phyloP scores from a whole-genome alignment of 1,140 invertebrate genomes.

The Hypothenemus hampei region DNA sequence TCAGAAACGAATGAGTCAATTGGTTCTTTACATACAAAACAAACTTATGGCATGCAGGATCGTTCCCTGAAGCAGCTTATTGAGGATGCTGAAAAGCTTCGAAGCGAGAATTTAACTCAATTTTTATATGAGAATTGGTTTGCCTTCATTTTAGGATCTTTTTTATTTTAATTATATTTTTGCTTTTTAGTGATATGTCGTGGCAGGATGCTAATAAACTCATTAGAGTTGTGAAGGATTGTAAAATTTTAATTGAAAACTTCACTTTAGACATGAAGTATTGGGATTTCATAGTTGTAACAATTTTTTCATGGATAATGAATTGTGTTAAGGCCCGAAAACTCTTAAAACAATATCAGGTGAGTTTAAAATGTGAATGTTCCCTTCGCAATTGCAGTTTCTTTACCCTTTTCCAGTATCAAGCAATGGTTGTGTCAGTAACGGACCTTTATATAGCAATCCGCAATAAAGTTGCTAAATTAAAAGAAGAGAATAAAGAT shows the following conservation, averaged over 20 bases:
- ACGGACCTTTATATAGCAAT: slow-evolving; percentile 50
- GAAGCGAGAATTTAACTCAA: slow-evolving; percentile 21
- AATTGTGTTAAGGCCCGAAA: slow-evolving; percentile 34
- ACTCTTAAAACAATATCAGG: slow-evolving; percentile 29
- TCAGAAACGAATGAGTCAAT: neutral
- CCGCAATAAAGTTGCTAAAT: slow-evolving; percentile 46
- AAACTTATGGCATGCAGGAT: slow-evolving; percentile 30
- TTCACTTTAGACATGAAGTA: slow-evolving; percentile 47
- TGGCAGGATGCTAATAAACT: slow-evolving; percentile 44
- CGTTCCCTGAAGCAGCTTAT: slow-evolving; percentile 18
- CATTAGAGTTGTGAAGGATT: slow-evolving; percentile 45
- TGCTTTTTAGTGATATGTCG: slow-evolving; percentile 14
- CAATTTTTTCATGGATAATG: slow-evolving; percentile 56
- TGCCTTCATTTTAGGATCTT: neutral
- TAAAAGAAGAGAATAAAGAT: slow-evolving; percentile 47
- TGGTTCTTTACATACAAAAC: slow-evolving; percentile 9
- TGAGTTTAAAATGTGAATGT: no score
- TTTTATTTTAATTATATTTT: neutral
- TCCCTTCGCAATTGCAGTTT: no score
- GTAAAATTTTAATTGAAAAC: slow-evolving; percentile 41
- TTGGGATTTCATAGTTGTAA: slow-evolving; percentile 65
- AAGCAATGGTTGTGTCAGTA: slow-evolving; percentile 49
- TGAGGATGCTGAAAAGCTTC: slow-evolving; percentile 31
- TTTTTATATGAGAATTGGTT: slow-evolving; percentile 30
- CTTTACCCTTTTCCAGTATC: slow-evolving; percentile 46